These are phyloP conservation scores for Ammodytes dubius DNA, from an alignment of 2,113 vertebrate species.

Conservation along the genomic window DNA sequence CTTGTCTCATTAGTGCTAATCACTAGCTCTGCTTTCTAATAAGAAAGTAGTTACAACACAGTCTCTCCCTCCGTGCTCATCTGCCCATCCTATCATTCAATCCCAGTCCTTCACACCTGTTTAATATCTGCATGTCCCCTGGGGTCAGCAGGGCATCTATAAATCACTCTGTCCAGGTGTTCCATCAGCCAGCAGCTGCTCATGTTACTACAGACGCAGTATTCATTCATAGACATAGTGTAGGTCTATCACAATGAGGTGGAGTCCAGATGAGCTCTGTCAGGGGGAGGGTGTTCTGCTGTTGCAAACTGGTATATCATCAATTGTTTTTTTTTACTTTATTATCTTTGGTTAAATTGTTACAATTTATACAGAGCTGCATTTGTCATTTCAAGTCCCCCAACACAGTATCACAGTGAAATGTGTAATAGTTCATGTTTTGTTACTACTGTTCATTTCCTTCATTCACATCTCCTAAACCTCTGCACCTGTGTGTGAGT, in stretches of 20 bases:
- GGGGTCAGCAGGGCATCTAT: not conserved
- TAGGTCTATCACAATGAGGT: not conserved
- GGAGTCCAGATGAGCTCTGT: not conserved
- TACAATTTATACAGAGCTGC: not conserved
- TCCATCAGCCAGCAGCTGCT: constrained; percentile 43
- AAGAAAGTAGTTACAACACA: not conserved
- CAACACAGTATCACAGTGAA: too few relatives aligned
- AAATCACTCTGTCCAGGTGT: constrained; percentile 17
- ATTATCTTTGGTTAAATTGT: not conserved
- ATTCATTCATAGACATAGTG: constrained; percentile 42
- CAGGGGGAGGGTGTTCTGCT: not conserved
- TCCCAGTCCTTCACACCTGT: constrained; percentile 25
- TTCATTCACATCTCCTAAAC: constrained; percentile 12
- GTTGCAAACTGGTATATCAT: not conserved
- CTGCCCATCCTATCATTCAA: constrained; percentile 4
- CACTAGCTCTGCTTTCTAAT: constrained; percentile 5
- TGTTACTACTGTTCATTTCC: not conserved
- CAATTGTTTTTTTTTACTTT: not conserved
- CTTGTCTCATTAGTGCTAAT: constrained; percentile 1
- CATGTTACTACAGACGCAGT: constrained; percentile 35
- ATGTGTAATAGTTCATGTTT: too few relatives aligned
- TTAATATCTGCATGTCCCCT: constrained; percentile 25
- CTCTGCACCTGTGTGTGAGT: constrained; percentile 9
- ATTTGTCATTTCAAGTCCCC: not conserved
- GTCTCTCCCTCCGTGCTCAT: not conserved